phyloP scores from a whole-genome alignment of 2,797 vertebrate species.

The Philypnodon macrostomus region DNA sequence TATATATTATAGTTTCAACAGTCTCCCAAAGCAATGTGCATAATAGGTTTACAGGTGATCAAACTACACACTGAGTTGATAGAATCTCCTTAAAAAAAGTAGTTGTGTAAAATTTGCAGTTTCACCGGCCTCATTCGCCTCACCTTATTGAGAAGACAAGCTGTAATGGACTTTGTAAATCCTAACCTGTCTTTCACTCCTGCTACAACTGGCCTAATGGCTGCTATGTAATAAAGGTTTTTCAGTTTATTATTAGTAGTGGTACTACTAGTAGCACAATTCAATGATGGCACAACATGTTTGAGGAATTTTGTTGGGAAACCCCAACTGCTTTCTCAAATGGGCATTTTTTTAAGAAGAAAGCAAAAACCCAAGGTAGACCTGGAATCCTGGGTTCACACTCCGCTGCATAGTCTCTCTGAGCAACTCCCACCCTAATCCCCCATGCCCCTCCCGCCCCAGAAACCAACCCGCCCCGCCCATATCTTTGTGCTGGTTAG shows the following conservation, averaged over 20 bases:
- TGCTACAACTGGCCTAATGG: conserved; percentile 80
- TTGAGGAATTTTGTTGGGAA: conserved; percentile 71
- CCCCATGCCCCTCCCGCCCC: conserved; percentile 27
- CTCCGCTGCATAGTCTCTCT: conserved; percentile 83
- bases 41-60: conserved; percentile 79
- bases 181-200: conserved; percentile 68
- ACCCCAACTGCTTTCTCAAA: conserved; percentile 49
- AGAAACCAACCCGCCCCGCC: conserved; percentile 21
- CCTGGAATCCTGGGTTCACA: conserved; percentile 76
- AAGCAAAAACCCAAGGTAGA: conserved; percentile 64
- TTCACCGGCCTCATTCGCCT: conserved; percentile 56
- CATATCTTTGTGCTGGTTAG: conserved; percentile 82
- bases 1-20: conserved; percentile 73
- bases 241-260: conserved; percentile 40
- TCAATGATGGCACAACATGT: conserved; percentile 71
- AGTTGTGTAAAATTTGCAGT: conserved; percentile 73
- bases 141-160: conserved; percentile 43
- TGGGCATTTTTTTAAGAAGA: conserved; percentile 36
- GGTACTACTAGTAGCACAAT: conserved; percentile 61
- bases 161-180: conserved; percentile 69
- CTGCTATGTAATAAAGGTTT: conserved; percentile 65
- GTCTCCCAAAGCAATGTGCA: conserved; percentile 82
- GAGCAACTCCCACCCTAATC: conserved; percentile 55
- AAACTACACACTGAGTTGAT: conserved; percentile 72
- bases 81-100: conserved; percentile 74